Evolutionary conservation across 2,888 invertebrate genomes (phyloP).

Genomic region (Sclerodermus sp.): DNA sequence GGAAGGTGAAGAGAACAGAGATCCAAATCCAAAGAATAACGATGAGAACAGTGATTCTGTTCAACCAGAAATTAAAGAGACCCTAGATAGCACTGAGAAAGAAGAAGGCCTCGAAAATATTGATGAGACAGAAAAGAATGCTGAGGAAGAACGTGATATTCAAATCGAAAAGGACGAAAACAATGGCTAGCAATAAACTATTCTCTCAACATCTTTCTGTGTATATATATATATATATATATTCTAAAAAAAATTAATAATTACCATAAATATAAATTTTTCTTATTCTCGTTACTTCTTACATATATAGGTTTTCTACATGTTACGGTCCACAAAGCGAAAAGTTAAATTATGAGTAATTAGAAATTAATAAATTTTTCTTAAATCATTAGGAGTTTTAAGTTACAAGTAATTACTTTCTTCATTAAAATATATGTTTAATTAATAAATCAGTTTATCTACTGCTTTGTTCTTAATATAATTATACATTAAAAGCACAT

Average conservation of each 20-base stretch:
- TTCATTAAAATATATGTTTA: no score
- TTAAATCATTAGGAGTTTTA: no score
- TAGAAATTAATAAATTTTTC: no score
- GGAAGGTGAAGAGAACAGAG: slow-evolving; percentile 51
- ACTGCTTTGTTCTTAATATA: no score
- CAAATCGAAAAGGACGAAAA: slow-evolving; percentile 39
- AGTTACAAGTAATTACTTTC: no score
- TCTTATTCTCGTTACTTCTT: no score
- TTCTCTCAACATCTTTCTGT: slow-evolving; percentile 12
- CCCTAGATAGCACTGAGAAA: slow-evolving; percentile 8
- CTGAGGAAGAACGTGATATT: slow-evolving; percentile 24
- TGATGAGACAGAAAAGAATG: slow-evolving; percentile 25
- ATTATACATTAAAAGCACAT: no score
- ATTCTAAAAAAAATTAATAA: neutral
- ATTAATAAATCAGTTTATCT: no score
- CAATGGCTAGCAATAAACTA: slow-evolving; percentile 43
- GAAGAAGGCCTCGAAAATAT: slow-evolving; percentile 21
- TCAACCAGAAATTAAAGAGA: neutral
- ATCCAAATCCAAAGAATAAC: slow-evolving; percentile 48
- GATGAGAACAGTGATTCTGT: neutral
- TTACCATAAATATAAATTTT: no score
- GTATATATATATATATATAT: slow-evolving; percentile 6
- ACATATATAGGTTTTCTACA: no score
- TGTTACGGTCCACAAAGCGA: no score
- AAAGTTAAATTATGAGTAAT: no score